Conservation (phyloP, 2,113 vertebrate species). For the Daboia siamensis region DNA sequence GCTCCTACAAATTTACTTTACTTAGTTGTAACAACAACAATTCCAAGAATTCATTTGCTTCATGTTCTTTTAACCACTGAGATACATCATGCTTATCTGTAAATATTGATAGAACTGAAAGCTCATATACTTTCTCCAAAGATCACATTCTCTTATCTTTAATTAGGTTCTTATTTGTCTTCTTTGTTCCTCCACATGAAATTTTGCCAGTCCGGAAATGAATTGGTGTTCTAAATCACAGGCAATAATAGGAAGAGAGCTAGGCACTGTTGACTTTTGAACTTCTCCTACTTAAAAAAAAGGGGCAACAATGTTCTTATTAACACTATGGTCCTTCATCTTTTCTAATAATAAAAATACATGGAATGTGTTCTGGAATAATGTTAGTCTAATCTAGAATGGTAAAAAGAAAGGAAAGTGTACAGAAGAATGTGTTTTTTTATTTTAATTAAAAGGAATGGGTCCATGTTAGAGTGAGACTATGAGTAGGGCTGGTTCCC, state of each 20-base stretch:
- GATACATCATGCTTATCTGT: conserved; percentile 12
- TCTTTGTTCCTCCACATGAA: conserved; percentile 8
- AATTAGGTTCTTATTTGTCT: conserved; percentile 5
- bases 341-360: background rate
- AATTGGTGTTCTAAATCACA: conserved; percentile 1
- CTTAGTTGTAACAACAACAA: background rate
- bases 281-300: background rate
- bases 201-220: conserved; percentile 6
- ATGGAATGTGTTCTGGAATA: background rate
- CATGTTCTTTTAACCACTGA: background rate
- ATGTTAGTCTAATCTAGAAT: background rate
- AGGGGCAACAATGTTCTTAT: background rate
- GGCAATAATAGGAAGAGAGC: background rate
- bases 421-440: background rate
- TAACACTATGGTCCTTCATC: background rate
- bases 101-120: conserved; percentile 14
- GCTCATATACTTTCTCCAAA: conserved; percentile 2
- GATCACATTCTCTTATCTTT: conserved; percentile 10
- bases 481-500: background rate
- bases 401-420: background rate
- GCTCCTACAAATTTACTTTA: background rate
- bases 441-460: background rate
- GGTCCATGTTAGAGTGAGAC: background rate
- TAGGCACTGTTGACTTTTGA: background rate
- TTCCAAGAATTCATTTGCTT: background rate